Percentiles rank a stretch among this genome's conserved stretches.
These are phyloP conservation scores for Psittacula cyanocephala DNA, from an alignment of 2,113 vertebrate species.

Conservation along the genomic window DNA sequence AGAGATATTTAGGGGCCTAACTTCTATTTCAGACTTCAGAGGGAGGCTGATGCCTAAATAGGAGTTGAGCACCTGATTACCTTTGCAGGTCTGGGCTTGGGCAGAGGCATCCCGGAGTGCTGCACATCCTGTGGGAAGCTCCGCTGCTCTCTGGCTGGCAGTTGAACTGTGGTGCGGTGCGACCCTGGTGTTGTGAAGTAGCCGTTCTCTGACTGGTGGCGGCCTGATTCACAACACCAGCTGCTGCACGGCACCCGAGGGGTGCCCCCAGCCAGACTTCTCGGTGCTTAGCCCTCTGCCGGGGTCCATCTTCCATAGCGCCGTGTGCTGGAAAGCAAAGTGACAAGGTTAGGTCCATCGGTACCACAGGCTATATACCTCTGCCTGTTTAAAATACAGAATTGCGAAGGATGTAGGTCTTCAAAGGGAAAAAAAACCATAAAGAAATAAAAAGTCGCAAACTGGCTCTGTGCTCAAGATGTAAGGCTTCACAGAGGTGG, in stretches of 20 bases:
- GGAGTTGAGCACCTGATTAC: slow-evolving; percentile 63
- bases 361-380: neutral
- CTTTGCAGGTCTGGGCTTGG: slow-evolving; percentile 47
- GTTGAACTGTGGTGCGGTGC: slow-evolving; percentile 75
- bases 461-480: neutral
- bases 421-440: neutral
- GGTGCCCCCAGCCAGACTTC: neutral
- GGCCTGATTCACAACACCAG: slow-evolving; percentile 99
- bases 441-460: neutral
- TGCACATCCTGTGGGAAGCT: neutral
- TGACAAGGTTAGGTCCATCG: neutral
- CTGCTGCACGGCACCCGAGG: slow-evolving; percentile 86
- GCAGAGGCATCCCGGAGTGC: neutral
- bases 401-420: neutral
- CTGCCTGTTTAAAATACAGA: neutral
- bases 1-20: slow-evolving; percentile 60
- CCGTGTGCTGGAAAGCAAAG: neutral
- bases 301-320: neutral
- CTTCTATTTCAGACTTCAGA: slow-evolving; percentile 59
- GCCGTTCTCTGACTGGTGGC: slow-evolving; percentile 86
- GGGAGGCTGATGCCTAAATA: slow-evolving; percentile 50
- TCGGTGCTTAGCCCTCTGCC: neutral
- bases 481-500: neutral
- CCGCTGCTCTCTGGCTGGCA: accelerated
- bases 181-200: slow-evolving; percentile 99